These are phyloP conservation scores for Pterois miles DNA, from an alignment of 2,797 vertebrate species.

Conservation along the genomic window DNA sequence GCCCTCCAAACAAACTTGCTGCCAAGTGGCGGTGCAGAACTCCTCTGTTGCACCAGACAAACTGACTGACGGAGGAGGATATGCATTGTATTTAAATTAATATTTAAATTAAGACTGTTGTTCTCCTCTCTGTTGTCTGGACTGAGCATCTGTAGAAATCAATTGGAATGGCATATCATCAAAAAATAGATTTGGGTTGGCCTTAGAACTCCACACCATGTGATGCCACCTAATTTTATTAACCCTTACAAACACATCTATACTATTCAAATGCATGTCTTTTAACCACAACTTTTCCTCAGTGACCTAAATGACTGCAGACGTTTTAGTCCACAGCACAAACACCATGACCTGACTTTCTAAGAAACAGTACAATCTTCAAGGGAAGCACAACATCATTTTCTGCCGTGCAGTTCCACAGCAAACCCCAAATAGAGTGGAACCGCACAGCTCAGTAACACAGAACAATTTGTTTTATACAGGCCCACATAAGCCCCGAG, in stretches of 20 bases:
- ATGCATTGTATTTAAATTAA: no score
- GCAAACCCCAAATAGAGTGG: conserved; percentile 10
- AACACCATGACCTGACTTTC: background rate
- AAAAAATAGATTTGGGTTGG: background rate
- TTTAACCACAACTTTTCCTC: background rate
- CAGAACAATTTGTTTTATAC: conserved; percentile 27
- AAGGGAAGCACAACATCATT: background rate
- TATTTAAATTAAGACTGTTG: no score
- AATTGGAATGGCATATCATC: no score
- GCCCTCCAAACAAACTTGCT: background rate
- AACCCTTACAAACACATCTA: background rate
- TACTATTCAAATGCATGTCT: background rate
- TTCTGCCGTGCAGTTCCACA: conserved; percentile 12
- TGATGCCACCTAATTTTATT: background rate
- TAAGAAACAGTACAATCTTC: conserved; percentile 1
- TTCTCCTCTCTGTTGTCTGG: no score
- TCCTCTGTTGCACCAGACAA: background rate
- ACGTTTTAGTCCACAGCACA: background rate
- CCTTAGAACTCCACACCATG: background rate
- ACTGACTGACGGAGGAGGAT: no score
- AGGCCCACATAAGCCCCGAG: conserved; percentile 15
- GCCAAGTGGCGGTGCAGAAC: background rate
- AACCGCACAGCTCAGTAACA: conserved; percentile 2
- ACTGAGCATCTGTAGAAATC: no score
- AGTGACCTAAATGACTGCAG: background rate